phyloP scores from a whole-genome alignment of 1,140 invertebrate species.

The Heterodera carotae region DNA sequence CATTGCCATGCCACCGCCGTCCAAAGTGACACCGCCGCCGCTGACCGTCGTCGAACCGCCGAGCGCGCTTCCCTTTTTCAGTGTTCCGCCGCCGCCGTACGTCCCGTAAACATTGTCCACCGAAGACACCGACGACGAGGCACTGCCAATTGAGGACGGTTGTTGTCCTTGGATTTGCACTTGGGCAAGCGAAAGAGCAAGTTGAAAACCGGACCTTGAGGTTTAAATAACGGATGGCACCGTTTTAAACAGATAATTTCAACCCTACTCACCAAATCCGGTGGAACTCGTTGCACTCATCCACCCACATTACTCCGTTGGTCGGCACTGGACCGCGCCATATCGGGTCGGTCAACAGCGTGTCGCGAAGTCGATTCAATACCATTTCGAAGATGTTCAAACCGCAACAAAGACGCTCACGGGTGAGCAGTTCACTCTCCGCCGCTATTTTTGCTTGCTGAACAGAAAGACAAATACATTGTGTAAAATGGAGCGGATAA shows the following conservation, averaged over 20 bases:
- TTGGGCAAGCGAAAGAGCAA: conserved; percentile 90
- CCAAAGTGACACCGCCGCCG: not conserved
- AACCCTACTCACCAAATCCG: conserved; percentile 87
- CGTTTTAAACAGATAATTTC: no score
- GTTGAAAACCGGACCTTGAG: conserved; percentile 83
- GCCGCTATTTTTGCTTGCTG: conserved; percentile 86
- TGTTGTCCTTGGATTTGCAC: conserved; percentile 23
- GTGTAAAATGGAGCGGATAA: no score
- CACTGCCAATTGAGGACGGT: conserved; percentile 1
- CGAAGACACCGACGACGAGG: not conserved
- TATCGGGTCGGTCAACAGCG: conserved; percentile 81
- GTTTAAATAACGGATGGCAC: not conserved
- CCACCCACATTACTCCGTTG: conserved; percentile 91
- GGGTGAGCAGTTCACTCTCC: conserved; percentile 91
- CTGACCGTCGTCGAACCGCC: not conserved
- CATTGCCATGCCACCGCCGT: not conserved
- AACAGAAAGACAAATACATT: no score
- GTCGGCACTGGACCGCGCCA: conserved; percentile 77
- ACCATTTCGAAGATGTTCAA: conserved; percentile 90
- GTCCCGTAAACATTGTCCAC: conserved; percentile 24
- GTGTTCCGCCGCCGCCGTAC: no score
- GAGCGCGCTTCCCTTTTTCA: conserved; percentile 9
- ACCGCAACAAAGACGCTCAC: conserved; percentile 96
- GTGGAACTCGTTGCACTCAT: conserved; percentile 96
- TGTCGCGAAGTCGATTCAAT: conserved; percentile 65